Conservation (phyloP, 2,888 invertebrate genomes). For the Eristalis pertinax region DNA sequence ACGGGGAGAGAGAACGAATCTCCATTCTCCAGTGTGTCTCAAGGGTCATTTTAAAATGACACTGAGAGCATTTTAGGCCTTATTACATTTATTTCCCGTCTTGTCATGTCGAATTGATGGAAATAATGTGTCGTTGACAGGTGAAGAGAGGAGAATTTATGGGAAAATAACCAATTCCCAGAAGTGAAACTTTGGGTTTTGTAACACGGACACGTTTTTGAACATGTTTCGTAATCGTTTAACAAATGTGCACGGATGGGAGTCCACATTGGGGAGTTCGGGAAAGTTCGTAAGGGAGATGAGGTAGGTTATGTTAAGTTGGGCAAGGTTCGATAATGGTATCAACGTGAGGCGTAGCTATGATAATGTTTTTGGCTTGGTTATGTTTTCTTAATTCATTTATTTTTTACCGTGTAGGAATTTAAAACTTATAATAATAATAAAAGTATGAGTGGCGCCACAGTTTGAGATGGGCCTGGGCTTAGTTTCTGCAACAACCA, state of each 20-base stretch:
- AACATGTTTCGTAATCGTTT: background rate
- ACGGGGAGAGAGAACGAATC: background rate
- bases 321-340: background rate
- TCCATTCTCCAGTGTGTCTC: constrained; percentile 7
- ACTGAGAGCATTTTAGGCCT: background rate
- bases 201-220: background rate
- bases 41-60: constrained; percentile 9
- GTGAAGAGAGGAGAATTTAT: background rate
- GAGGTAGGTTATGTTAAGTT: background rate
- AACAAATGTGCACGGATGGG: background rate
- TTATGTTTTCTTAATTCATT: too few species aligned
- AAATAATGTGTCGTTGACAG: background rate
- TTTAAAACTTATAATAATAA: too few species aligned
- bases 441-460: too few species aligned
- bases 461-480: too few species aligned
- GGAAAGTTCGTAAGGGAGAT: background rate
- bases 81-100: background rate
- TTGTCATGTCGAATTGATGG: background rate
- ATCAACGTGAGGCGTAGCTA: too few species aligned
- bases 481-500: too few species aligned
- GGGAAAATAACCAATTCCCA: background rate
- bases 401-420: too few species aligned
- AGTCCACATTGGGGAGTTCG: background rate
- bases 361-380: too few species aligned
- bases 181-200: background rate